These are phyloP conservation scores for Hydraecia micacea DNA, from an alignment of 2,888 invertebrate species.

Conservation along the genomic window DNA sequence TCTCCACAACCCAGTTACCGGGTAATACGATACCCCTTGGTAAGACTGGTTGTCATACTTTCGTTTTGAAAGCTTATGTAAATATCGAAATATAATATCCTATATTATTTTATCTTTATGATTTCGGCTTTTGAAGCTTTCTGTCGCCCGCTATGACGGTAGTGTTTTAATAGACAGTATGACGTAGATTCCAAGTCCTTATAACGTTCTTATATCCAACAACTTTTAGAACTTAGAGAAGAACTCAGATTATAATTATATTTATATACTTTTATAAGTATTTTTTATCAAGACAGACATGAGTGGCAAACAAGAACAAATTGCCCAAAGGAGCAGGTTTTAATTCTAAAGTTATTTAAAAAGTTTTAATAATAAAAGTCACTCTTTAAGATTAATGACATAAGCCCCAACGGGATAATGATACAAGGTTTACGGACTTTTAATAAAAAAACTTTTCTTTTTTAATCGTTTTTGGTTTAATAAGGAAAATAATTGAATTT, in stretches of 20 bases:
- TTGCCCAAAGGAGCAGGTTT: neutral
- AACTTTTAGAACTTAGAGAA: neutral
- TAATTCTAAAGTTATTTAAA: neutral
- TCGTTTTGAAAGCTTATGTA: neutral
- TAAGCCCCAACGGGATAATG: slow-evolving; percentile 22
- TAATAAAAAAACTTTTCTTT: slow-evolving; percentile 39
- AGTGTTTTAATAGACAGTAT: neutral
- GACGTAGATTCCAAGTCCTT: neutral
- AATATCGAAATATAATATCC: neutral
- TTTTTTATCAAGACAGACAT: neutral
- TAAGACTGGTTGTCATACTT: no score
- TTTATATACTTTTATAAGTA: neutral
- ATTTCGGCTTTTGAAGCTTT: neutral
- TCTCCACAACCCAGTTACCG: no score
- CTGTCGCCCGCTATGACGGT: neutral
- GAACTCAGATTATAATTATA: slow-evolving; percentile 3
- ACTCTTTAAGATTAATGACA: slow-evolving; percentile 42
- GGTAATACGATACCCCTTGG: no score
- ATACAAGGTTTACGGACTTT: slow-evolving; percentile 15
- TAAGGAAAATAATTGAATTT: slow-evolving; percentile 13
- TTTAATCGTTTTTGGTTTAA: slow-evolving; percentile 1
- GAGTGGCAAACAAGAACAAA: slow-evolving; percentile 22
- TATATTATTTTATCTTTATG: neutral
- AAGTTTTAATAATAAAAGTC: slow-evolving; percentile 25
- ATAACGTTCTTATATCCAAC: neutral